Percentiles rank a stretch among this genome's conserved stretches.
Evolutionary conservation across 23 tunicate species (phyloP).

Genomic region (Clavelina lepadiformis): DNA sequence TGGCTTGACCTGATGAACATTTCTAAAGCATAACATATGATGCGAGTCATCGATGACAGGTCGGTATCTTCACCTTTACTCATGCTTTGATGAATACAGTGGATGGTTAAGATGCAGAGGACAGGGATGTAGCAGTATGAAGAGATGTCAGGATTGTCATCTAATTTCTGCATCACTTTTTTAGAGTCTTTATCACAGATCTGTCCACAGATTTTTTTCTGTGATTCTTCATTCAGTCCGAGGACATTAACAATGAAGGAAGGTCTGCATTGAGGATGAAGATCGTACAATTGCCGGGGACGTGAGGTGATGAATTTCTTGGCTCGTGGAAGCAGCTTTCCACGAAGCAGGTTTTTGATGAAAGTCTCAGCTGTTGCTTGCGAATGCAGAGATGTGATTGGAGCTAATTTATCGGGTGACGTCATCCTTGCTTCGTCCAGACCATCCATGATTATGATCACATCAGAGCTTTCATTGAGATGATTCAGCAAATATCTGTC

Average conservation of each 20-base stretch:
- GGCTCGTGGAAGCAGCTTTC: neutral
- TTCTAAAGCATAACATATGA: too few species aligned
- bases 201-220: neutral
- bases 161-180: neutral
- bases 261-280: neutral
- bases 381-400: too few species aligned
- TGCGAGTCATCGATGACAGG: too few species aligned
- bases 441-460: constrained; percentile 5
- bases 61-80: neutral
- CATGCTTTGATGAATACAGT: neutral
- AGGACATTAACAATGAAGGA: constrained; percentile 1
- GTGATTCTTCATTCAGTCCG: neutral
- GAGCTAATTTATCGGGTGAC: too few species aligned
- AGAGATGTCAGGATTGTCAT: neutral
- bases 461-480: too few species aligned
- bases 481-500: too few species aligned
- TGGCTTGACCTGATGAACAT: too few species aligned
- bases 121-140: neutral
- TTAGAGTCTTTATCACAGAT: neutral
- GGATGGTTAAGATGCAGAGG: neutral
- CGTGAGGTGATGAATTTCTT: neutral
- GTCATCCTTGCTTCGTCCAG: constrained; percentile 7
- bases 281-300: neutral
- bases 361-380: constrained; percentile 2
- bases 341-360: constrained; percentile 2